phyloP scores from a whole-genome alignment of 2,888 invertebrate species.

The Syritta pipiens region DNA sequence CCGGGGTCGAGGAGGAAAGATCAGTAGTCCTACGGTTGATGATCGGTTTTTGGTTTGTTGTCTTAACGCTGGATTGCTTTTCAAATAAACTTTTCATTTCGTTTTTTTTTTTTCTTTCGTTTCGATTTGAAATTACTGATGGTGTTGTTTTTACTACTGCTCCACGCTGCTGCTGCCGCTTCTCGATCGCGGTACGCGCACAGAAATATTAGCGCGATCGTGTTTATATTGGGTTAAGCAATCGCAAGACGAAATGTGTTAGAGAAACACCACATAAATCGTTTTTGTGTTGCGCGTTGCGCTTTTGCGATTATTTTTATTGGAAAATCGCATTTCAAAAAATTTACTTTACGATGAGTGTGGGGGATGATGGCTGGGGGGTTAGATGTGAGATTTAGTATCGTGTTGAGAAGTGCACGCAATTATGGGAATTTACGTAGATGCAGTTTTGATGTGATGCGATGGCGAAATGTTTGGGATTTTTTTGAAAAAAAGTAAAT shows the following conservation, averaged over 20 bases:
- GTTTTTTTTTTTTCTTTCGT: too few species aligned
- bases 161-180: background rate
- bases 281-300: too few species aligned
- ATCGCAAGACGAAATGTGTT: slow-evolving; percentile 62
- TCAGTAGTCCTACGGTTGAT: background rate
- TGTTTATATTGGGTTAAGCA: slow-evolving; percentile 68
- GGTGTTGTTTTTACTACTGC: slow-evolving; percentile 51
- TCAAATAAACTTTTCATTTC: slow-evolving; percentile 68
- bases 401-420: too few species aligned
- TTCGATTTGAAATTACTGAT: slow-evolving; percentile 45
- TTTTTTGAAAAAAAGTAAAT: too few species aligned
- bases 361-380: background rate
- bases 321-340: slow-evolving; percentile 36
- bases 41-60: slow-evolving; percentile 59
- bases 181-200: background rate
- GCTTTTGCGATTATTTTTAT: slow-evolving; percentile 25
- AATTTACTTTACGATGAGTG: slow-evolving; percentile 12
- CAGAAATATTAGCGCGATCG: slow-evolving; percentile 62
- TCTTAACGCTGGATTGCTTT: slow-evolving; percentile 59
- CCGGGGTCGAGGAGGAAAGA: background rate
- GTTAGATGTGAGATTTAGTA: too few species aligned
- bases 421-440: too few species aligned
- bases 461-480: too few species aligned
- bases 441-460: too few species aligned
- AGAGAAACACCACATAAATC: slow-evolving; percentile 62